These are phyloP conservation scores for Vombatus ursinus DNA, from an alignment of 2,113 vertebrate species.

Conservation along the genomic window DNA sequence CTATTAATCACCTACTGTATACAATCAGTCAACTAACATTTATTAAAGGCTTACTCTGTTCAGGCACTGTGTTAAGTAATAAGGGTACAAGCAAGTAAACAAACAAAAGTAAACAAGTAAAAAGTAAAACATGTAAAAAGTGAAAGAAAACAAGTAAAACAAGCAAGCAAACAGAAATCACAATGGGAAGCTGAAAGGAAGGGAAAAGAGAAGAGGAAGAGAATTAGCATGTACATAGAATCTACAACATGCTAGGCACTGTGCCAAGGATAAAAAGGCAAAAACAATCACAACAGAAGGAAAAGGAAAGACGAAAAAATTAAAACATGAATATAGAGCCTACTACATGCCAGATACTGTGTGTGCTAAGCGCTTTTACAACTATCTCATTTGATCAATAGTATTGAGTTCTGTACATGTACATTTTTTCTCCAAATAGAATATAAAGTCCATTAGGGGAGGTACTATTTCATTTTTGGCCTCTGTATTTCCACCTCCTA, in stretches of 20 bases:
- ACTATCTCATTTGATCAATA: not conserved
- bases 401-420: not conserved
- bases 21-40: not conserved
- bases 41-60: not conserved
- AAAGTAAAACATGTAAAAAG: too few relatives aligned
- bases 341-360: not conserved
- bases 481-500: not conserved
- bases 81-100: not conserved
- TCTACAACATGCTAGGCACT: not conserved
- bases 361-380: not conserved
- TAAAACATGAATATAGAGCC: not conserved
- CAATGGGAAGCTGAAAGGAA: not conserved
- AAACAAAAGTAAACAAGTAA: not conserved
- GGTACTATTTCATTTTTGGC: not conserved
- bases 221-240: not conserved
- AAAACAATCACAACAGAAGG: not conserved
- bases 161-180: not conserved
- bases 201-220: not conserved
- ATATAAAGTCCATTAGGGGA: not conserved
- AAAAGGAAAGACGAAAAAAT: not conserved
- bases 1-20: not conserved
- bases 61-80: not conserved
- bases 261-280: not conserved
- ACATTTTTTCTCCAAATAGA: not conserved
- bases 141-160: not conserved